Conservation (phyloP, 2,888 invertebrate genomes). For the Lasioglossum figueresi region DNA sequence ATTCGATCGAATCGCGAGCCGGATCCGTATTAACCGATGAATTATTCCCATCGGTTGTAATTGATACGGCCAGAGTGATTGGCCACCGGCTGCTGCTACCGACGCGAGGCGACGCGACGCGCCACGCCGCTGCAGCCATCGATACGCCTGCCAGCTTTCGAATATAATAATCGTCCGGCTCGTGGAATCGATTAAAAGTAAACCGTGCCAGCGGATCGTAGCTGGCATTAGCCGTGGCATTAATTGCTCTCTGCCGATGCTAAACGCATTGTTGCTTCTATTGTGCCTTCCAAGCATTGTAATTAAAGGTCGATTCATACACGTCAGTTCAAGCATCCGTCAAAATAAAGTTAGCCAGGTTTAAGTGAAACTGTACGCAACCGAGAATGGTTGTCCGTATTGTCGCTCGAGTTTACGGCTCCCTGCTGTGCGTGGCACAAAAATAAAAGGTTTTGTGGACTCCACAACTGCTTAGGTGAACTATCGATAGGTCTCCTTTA, state of each 20-base stretch:
- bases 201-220: slow-evolving; percentile 31
- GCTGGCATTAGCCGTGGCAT: slow-evolving; percentile 14
- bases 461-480: too few relatives aligned
- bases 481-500: too few relatives aligned
- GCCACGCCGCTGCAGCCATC: neutral
- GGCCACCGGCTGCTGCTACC: neutral
- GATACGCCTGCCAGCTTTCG: neutral
- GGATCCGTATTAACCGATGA: slow-evolving; percentile 47
- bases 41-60: slow-evolving; percentile 56
- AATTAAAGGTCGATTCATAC: too few relatives aligned
- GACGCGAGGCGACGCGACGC: neutral
- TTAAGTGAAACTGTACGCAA: too few relatives aligned
- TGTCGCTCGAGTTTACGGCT: too few relatives aligned
- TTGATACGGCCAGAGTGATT: slow-evolving; percentile 51
- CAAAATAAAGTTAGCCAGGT: too few relatives aligned
- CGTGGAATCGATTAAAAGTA: slow-evolving; percentile 62
- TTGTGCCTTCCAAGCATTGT: neutral
- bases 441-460: too few relatives aligned
- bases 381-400: too few relatives aligned
- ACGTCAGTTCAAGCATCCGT: too few relatives aligned
- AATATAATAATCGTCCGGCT: slow-evolving; percentile 48
- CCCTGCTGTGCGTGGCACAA: too few relatives aligned
- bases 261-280: slow-evolving; percentile 29
- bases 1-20: slow-evolving; percentile 21
- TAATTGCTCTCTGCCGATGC: slow-evolving; percentile 25